Base-by-base conservation (phyloP, 2,113 vertebrate species). In the Haplotaxodon microlepis region DNA sequence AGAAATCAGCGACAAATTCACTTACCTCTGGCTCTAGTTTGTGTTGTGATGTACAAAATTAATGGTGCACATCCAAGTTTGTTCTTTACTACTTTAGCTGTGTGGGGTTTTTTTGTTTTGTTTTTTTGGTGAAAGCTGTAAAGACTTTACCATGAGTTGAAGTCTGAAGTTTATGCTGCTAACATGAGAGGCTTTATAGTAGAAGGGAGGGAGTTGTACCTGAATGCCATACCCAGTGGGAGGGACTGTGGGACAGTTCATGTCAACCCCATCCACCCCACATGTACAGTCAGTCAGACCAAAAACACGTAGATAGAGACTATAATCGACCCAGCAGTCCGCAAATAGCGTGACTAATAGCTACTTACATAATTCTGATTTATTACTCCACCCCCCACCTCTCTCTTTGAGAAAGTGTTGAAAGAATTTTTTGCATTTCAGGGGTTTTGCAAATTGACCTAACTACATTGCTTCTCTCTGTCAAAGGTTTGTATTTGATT, bases 211-310 rank as follows among this genome's bases (percentile, higher is more conserved):
- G 94, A 92, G 83, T 90, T 94, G 89, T 89, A 96, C 95, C 95
- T 95, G 94, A 94, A 94, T 94, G 92, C 93, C 94, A 94, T 89
- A 93, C 90, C 90, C 92, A 94, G 93, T 94, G 95, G 94, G 95
- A 95, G 94, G 94, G 92, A 84, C 94, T 90, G 85, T 83, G 90
- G 86, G 92, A 93, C 94, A 94, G 93, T 94, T 90, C 87, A 93
- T 90, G 86, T 94, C 91, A 85, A 89, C 86, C 85, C 80, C 84
- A 21, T 91, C 89, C 89, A 89, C 89, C 94, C 93, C 92, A 93
- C 89, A 92, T 82, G 90, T 27, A 91, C 91, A 90, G 17, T 78
- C 91, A 90, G 17, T 78, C 66, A 89, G 63, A 81, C 90, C 90
- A 89, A 21, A 94, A 89, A 82, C 79, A 91, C 21, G 57, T 83